A percentile compares a stretch with the other conserved stretches of the same genome.
Conservation (phyloP, 2,888 invertebrate genomes). For the Geophilus truncorum region DNA sequence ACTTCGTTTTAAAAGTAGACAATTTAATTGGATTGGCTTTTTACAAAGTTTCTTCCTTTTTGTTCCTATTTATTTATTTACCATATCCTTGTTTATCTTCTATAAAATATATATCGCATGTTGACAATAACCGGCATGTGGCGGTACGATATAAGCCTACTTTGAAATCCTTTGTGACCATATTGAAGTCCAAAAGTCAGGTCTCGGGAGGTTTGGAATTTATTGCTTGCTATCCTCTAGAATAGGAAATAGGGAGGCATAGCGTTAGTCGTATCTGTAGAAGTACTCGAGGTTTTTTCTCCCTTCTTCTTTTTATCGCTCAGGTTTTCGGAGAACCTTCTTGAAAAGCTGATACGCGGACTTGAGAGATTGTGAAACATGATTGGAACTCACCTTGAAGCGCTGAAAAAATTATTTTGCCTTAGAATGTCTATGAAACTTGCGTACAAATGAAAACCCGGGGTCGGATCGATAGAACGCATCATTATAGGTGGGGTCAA, state of each 20-base stretch:
- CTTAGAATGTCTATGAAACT: background rate
- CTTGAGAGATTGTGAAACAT: conserved; percentile 24
- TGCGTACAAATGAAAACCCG: background rate
- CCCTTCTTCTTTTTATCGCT: background rate
- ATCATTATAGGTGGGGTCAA: background rate
- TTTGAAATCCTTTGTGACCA: conserved; percentile 5
- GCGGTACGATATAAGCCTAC: background rate
- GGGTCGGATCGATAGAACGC: background rate
- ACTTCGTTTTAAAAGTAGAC: no score
- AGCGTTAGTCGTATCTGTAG: conserved; percentile 4
- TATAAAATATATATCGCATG: no score
- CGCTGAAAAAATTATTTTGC: background rate
- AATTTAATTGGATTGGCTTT: no score
- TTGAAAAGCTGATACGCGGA: conserved; percentile 16
- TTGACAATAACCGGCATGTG: no score
- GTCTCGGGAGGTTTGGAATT: conserved; percentile 7
- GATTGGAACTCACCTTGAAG: background rate
- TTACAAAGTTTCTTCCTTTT: no score
- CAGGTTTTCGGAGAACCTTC: background rate
- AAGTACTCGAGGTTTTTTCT: background rate
- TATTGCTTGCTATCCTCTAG: conserved; percentile 17
- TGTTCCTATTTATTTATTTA: no score
- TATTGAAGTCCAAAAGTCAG: background rate
- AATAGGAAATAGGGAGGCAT: conserved; percentile 8
- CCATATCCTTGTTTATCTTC: no score